These are phyloP conservation scores for Mastacembelus armatus DNA, from an alignment of 2,797 vertebrate species.

Conservation along the genomic window DNA sequence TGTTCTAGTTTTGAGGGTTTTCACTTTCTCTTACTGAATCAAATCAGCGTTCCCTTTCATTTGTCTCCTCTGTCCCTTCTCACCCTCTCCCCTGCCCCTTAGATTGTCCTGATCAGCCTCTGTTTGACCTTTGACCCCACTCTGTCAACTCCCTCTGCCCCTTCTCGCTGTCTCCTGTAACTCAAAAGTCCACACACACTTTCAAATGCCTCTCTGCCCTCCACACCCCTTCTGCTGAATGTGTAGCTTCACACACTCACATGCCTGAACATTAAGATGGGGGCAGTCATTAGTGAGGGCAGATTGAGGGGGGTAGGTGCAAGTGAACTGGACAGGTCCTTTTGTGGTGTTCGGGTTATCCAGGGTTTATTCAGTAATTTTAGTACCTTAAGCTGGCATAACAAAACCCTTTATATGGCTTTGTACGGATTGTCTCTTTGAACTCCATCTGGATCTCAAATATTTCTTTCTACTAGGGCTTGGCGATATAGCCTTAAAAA, in stretches of 20 bases:
- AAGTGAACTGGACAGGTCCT: slow-evolving; percentile 20
- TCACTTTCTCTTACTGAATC: slow-evolving; percentile 40
- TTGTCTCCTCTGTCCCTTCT: background rate
- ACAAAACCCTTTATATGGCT: background rate
- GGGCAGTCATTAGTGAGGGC: slow-evolving; percentile 31
- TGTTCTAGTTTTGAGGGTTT: slow-evolving; percentile 40
- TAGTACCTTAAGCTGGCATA: background rate
- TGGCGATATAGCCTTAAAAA: too few relatives aligned
- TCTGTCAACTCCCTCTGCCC: background rate
- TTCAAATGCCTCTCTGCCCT: slow-evolving; percentile 26
- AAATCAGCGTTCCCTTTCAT: slow-evolving; percentile 46
- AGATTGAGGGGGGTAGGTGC: slow-evolving; percentile 11
- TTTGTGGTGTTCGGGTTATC: background rate
- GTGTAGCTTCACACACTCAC: slow-evolving; percentile 11
- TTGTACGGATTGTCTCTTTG: background rate
- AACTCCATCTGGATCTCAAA: background rate
- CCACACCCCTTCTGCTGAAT: slow-evolving; percentile 15
- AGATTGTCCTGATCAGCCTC: slow-evolving; percentile 20
- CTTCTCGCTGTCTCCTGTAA: slow-evolving; percentile 3
- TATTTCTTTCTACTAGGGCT: background rate
- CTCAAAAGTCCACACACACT: slow-evolving; percentile 18
- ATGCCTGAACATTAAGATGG: slow-evolving; percentile 41
- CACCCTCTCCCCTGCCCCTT: background rate
- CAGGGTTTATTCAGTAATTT: background rate
- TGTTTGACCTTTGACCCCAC: slow-evolving; percentile 42